These are phyloP conservation scores for Danio choprae DNA, from an alignment of 2,797 vertebrate species.

Conservation along the genomic window DNA sequence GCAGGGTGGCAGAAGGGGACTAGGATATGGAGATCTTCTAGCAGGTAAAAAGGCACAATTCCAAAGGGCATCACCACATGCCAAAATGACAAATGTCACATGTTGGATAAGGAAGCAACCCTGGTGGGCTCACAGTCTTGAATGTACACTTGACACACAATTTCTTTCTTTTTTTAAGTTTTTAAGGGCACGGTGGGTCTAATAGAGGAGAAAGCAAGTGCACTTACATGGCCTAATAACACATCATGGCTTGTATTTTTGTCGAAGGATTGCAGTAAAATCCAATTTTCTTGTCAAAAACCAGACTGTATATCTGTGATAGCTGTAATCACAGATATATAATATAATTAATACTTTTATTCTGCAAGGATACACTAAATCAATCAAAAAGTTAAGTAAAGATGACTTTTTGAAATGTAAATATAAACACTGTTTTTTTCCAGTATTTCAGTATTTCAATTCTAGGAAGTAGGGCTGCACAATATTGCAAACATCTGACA, in stretches of 20 bases:
- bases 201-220: constrained; percentile 10
- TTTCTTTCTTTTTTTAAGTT: neutral
- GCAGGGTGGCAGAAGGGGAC: constrained; percentile 30
- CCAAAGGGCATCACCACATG: constrained; percentile 52
- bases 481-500: too few species aligned
- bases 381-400: neutral
- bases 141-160: constrained; percentile 38
- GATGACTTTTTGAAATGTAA: too few species aligned
- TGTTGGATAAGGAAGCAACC: constrained; percentile 30
- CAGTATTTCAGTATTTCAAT: too few species aligned
- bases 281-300: neutral
- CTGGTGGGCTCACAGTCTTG: constrained; percentile 20
- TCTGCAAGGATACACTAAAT: neutral
- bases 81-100: constrained; percentile 52
- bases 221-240: neutral
- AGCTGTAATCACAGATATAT: too few species aligned
- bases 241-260: neutral
- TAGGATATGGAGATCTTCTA: constrained; percentile 39
- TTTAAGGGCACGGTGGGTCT: constrained; percentile 9
- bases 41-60: constrained; percentile 35
- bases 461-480: too few species aligned
- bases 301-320: neutral
- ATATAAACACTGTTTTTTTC: too few species aligned
- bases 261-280: neutral
- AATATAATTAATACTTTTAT: neutral